Conservation (phyloP, 2,113 vertebrate species). For the Bos javanicus region DNA sequence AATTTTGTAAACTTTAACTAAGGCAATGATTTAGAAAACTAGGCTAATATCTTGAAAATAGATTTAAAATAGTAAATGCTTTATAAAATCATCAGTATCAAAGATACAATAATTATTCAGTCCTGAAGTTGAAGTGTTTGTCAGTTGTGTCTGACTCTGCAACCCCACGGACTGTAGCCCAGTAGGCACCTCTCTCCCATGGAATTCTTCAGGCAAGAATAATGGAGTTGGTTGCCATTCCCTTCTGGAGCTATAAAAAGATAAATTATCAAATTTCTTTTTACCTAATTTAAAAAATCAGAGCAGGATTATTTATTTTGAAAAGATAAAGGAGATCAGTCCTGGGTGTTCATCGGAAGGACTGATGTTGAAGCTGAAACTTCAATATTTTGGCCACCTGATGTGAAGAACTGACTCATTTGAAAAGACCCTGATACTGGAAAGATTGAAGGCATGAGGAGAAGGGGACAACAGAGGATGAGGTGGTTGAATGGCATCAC, state of each 20-base stretch:
- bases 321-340: neutral
- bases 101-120: neutral
- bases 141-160: neutral
- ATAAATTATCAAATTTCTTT: neutral
- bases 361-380: neutral
- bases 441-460: neutral
- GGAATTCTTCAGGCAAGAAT: neutral
- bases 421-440: neutral
- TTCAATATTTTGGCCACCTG: neutral
- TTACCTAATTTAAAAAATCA: neutral
- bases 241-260: neutral
- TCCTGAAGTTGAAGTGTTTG: neutral
- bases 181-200: neutral
- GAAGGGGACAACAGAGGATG: neutral
- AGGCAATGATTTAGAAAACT: neutral
- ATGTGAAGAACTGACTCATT: neutral
- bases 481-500: neutral
- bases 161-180: neutral
- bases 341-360: neutral
- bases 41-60: neutral
- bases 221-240: neutral
- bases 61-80: neutral
- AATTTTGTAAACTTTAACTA: neutral
- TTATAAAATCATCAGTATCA: neutral
- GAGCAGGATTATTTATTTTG: neutral